Evolutionary conservation across 2,113 vertebrate genomes (phyloP), one percentile per base, ranked within the genome.

Genomic region (Chionodraco myersi): DNA sequence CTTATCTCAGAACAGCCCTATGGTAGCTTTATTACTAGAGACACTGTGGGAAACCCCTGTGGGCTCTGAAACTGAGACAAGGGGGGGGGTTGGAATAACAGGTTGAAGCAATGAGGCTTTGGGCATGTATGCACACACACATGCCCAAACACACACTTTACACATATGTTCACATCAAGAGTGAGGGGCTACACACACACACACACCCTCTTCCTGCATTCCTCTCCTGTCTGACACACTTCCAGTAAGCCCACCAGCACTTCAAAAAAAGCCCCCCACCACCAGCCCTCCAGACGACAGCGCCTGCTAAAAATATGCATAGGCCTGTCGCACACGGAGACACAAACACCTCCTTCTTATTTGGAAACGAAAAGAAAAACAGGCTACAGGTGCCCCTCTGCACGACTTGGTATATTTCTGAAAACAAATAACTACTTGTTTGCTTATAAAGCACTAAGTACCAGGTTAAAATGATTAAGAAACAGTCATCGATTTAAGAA

Each of bases 191-290:
- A 72, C 74, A 21, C 65, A 67, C 73, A 72, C 75, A 60, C 75
- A 73, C 0, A 51, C 86, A 79, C 85, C 85, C 84, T 87, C 80
- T 92, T 92, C 86, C 92, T 87, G 87, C 91, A 90, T 93, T 92
- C 91, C 75, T 86, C 82, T 75, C 78, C 88, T 85, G 92, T 94
- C 92, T 94, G 90, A 93, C 86, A 90, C 82, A 92, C 89, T 93
- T 93, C 92, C 93, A 93, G 91, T 91, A 86, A 92, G 83, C 88
- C 92, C 91, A 90, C 88, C 86, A 89, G 68, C 84, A 90, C 85
- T 89, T 90, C 84, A 88, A 91, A 92, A 86, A 85, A 83, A 89
- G 48, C 77, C 84, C 89, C 79, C 89, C 86, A 72, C 64, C 78
- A 78, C 1, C 73, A 79, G 48, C 75, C 63, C 82, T 64, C 84